Evolutionary conservation across 2,113 vertebrate genomes (phyloP), one percentile per base, ranked within the genome.

Genomic region (Quiscalus mexicanus): DNA sequence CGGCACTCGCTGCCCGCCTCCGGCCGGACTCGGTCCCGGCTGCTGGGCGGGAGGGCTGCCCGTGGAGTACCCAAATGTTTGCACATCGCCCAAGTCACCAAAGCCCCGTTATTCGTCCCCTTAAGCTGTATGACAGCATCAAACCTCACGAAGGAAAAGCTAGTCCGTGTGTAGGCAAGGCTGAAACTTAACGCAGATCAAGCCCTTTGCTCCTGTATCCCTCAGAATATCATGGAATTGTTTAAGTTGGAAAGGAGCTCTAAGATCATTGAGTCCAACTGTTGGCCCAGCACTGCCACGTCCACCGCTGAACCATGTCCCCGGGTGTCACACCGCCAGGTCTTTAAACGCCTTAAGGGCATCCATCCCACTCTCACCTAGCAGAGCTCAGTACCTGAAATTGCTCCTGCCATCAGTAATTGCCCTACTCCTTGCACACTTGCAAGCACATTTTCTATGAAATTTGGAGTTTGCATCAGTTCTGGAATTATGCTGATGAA

Each of bases 1-100:
- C 55, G 81, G 84, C 71, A 5, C 3, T 3, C 16, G 2, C 62
- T 31, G 71, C 52, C 20, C 60, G 23, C 58, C 42, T 62, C 82
- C 55, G 9, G 6, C 24, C 44, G 21, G 17, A 23, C 37, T 35
- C 24, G 13, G 5, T 13, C 24, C 44, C 35, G 10, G 7, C 35
- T 0, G 35, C 49, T 5, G 58, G 2, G 2, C n/a, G 3, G 60
- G 12, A 31, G 31, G 11, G 50, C 45, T 19, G 21, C 47, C 60
- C 20, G 16, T 0, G 12, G 6, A 11, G 5, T 4, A 22, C 4
- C 21, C 28, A 2, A 11, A 3, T 5, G 8, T 14, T 23, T 14
- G 15, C 41, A 9, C 25, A 0, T 10, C 13, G 45, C 8, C 35
- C 25, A 53, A 58, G 31, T 23, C 52, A 39, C 73, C 28, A 1